Conservation (phyloP, 1,140 invertebrate species). For the Colletes gigas region DNA sequence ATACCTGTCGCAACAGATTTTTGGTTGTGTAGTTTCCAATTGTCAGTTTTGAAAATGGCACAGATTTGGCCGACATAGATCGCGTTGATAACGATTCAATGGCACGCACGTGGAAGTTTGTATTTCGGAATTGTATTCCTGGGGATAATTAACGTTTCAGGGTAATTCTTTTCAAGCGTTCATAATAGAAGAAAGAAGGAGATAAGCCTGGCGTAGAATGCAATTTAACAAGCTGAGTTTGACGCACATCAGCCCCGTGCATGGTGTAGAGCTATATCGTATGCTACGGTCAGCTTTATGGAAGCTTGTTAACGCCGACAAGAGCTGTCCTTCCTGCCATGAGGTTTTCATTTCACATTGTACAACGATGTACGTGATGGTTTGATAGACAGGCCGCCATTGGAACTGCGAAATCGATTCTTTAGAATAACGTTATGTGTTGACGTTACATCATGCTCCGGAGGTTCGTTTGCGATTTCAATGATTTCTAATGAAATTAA, state of each 20-base stretch:
- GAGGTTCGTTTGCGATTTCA: not conserved
- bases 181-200: not conserved
- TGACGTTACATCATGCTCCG: not conserved
- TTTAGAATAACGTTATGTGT: slow-evolving; percentile 35
- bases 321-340: slow-evolving; percentile 35
- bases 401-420: slow-evolving; percentile 36
- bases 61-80: no score
- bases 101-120: no score
- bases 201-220: not conserved
- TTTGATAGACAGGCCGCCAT: slow-evolving; percentile 26
- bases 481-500: slow-evolving; percentile 22
- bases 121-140: no score
- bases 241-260: slow-evolving; percentile 45
- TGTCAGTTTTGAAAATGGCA: no score
- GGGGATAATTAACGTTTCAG: not conserved
- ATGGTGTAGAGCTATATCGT: slow-evolving; percentile 4
- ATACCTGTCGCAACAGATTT: no score
- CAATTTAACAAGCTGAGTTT: slow-evolving; percentile 53
- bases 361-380: slow-evolving; percentile 20
- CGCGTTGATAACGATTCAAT: no score
- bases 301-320: slow-evolving; percentile 55
- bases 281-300: slow-evolving; percentile 42
- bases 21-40: no score
- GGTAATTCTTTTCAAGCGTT: not conserved
- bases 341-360: slow-evolving; percentile 53